phyloP scores from a whole-genome alignment of 92 coral and sea anemone species.

The Palythoa heliodiscus region DNA sequence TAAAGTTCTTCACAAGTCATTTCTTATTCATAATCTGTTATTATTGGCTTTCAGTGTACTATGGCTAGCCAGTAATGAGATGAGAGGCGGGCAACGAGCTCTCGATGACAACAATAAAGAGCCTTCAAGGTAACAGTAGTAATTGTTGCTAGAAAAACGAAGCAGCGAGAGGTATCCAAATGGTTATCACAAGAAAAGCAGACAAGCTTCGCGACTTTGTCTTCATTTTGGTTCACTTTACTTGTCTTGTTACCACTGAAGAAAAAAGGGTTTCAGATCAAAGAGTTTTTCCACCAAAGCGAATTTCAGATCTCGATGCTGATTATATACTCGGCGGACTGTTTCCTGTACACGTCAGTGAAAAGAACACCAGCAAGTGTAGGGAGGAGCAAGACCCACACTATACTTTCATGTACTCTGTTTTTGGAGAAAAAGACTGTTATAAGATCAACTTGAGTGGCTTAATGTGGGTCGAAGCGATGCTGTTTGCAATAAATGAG shows the following conservation, averaged over 20 bases:
- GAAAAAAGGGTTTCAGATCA: background rate
- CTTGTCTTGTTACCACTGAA: background rate
- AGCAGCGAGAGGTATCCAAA: background rate
- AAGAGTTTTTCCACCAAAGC: conserved; percentile 48
- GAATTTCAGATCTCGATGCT: conserved; percentile 56
- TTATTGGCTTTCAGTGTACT: background rate
- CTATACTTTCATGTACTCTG: conserved; percentile 54
- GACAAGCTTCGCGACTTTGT: background rate
- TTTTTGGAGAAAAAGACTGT: conserved; percentile 57
- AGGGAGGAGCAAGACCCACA: conserved; percentile 24
- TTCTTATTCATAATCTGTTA: background rate
- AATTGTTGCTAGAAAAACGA: background rate
- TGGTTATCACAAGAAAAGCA: background rate
- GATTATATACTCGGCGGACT: conserved; percentile 85
- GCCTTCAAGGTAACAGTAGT: background rate
- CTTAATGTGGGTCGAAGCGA: conserved; percentile 96
- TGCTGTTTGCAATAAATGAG: conserved; percentile 77
- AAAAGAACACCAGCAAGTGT: conserved; percentile 64
- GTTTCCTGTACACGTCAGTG: conserved; percentile 79
- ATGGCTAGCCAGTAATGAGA: background rate
- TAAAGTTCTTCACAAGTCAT: background rate
- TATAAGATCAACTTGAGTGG: conserved; percentile 76
- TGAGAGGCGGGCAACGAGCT: background rate
- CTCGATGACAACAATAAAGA: background rate
- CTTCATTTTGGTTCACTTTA: background rate